Evolutionary conservation across 2,888 invertebrate species (phyloP).

Genomic region (Oxycera nigricornis): DNA sequence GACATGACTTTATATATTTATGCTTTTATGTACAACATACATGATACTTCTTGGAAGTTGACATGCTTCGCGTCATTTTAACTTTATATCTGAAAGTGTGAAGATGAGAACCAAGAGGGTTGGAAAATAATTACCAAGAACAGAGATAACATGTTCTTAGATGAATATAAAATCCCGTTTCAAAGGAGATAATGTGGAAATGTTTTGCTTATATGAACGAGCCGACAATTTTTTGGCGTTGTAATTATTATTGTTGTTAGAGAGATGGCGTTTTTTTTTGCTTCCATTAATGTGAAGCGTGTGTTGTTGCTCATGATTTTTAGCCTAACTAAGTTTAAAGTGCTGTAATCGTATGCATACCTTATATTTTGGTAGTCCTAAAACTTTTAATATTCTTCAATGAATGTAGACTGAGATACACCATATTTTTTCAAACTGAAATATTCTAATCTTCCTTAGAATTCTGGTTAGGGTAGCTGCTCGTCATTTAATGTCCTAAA

Average conservation of each 20-base stretch:
- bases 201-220: not conserved
- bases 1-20: not conserved
- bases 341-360: too few relatives aligned
- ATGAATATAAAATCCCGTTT: not conserved
- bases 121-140: not conserved
- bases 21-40: not conserved
- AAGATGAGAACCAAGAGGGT: not conserved
- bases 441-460: too few relatives aligned
- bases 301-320: too few relatives aligned
- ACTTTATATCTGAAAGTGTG: not conserved
- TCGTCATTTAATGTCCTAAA: not conserved
- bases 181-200: not conserved
- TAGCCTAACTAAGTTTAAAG: too few relatives aligned
- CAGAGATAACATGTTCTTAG: not conserved
- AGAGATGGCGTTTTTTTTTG: too few relatives aligned
- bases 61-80: not conserved
- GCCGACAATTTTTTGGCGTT: too few relatives aligned
- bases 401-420: too few relatives aligned
- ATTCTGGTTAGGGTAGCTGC: not conserved
- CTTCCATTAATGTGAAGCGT: too few relatives aligned
- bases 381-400: too few relatives aligned
- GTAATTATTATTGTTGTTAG: too few relatives aligned
- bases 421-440: too few relatives aligned
- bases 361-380: too few relatives aligned
- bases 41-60: slow-evolving; percentile 4